Evolutionary conservation across 2,113 vertebrate genomes (phyloP).

Genomic region (Sphyrna mokarran): DNA sequence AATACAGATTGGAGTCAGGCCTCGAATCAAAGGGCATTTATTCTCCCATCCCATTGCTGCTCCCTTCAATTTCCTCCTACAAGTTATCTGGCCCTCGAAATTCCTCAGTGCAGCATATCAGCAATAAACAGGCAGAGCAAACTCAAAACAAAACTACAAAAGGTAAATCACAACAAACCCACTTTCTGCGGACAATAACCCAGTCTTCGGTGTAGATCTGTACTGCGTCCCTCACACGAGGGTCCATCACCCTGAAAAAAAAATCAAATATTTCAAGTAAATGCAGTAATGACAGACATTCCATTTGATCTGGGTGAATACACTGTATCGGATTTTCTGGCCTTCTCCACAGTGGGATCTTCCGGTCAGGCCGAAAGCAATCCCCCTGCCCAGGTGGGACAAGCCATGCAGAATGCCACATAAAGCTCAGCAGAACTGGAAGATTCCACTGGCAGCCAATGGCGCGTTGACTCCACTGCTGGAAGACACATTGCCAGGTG

Average conservation of each 20-base stretch:
- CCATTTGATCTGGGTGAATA: not conserved
- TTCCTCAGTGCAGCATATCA: not conserved
- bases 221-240: conserved; percentile 72
- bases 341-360: too few relatives aligned
- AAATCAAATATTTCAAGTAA: not conserved
- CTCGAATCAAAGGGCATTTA: not conserved
- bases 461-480: too few relatives aligned
- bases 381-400: too few relatives aligned
- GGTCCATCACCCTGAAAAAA: conserved; percentile 66
- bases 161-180: conserved; percentile 43
- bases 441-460: too few relatives aligned
- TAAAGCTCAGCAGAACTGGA: too few relatives aligned
- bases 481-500: too few relatives aligned
- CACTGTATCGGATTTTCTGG: too few relatives aligned
- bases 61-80: not conserved
- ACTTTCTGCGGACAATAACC: conserved; percentile 81
- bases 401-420: too few relatives aligned
- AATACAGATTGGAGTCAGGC: not conserved
- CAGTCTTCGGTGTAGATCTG: conserved; percentile 81
- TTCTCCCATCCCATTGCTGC: not conserved
- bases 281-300: not conserved
- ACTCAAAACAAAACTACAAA: not conserved
- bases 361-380: too few relatives aligned
- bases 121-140: not conserved
- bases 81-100: not conserved